Evolutionary conservation across 2,888 invertebrate genomes (phyloP).

Genomic region (Diaphora mendica): DNA sequence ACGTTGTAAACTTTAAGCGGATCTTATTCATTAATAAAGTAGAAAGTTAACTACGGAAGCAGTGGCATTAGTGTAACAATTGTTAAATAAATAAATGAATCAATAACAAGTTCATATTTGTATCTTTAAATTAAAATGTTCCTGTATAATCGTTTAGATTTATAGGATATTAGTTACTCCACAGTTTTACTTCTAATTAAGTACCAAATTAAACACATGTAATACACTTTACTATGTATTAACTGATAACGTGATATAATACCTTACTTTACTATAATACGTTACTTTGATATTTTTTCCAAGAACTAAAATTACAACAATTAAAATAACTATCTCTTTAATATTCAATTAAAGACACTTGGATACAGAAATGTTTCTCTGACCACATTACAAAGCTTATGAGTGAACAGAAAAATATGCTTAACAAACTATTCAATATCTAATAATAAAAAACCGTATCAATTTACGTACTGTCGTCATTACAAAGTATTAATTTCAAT

Average conservation of each 20-base stretch:
- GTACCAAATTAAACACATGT: too few species aligned
- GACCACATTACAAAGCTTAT: background rate
- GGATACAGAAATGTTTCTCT: background rate
- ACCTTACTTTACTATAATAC: too few species aligned
- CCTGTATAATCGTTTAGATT: background rate
- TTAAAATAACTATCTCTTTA: too few species aligned
- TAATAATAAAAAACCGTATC: constrained; percentile 9
- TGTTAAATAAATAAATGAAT: constrained; percentile 5
- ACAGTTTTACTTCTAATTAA: too few species aligned
- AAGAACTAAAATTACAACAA: too few species aligned
- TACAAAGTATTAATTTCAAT: constrained; percentile 44
- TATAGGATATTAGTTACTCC: too few species aligned
- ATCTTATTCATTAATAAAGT: constrained; percentile 8
- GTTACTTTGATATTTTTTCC: too few species aligned
- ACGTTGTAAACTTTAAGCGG: constrained; percentile 5
- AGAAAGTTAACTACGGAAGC: constrained; percentile 15
- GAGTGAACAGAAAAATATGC: background rate
- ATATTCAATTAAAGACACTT: background rate
- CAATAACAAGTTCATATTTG: constrained; percentile 13
- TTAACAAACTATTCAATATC: background rate
- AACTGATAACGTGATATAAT: too few species aligned
- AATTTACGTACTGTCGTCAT: constrained; percentile 8
- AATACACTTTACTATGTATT: too few species aligned
- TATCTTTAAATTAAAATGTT: background rate
- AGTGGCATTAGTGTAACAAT: constrained; percentile 12